Conservation (phyloP, 2,797 vertebrate genomes). For the Periophthalmus magnuspinnatus region DNA sequence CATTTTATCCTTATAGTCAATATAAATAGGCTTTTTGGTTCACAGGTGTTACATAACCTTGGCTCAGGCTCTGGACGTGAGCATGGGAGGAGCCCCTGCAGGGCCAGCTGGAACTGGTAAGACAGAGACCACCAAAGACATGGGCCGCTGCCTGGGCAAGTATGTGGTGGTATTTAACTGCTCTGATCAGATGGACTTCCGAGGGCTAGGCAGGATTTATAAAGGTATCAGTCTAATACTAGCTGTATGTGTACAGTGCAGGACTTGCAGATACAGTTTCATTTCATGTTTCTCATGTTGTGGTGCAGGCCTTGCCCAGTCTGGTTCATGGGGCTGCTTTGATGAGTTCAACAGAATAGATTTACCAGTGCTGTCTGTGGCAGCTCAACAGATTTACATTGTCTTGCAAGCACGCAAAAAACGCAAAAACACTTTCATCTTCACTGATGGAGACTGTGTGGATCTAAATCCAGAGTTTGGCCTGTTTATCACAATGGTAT, state of each 20-base stretch:
- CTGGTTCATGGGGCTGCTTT: conserved; percentile 99
- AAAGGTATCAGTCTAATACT: conserved; percentile 81
- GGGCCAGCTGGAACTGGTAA: conserved; percentile 93
- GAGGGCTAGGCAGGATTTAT: conserved; percentile 94
- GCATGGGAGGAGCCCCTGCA: conserved; percentile 94
- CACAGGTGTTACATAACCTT: conserved; percentile 95
- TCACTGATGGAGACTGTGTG: conserved; percentile 92
- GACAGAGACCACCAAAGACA: conserved; percentile 95
- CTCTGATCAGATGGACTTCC: conserved; percentile 98
- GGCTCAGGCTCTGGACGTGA: conserved; percentile 96
- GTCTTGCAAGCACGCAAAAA: conserved; percentile 90
- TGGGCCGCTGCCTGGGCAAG: conserved; percentile 95
- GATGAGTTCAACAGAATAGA: conserved; percentile 98
- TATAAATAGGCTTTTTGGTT: conserved; percentile 6
- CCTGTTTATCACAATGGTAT: conserved; percentile 97
- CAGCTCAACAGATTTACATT: conserved; percentile 94
- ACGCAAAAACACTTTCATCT: conserved; percentile 86
- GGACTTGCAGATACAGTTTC: neutral
- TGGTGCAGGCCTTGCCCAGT: conserved; percentile 89
- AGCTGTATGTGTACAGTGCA: neutral
- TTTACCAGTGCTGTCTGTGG: conserved; percentile 93
- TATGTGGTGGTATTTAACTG: conserved; percentile 98
- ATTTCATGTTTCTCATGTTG: neutral
- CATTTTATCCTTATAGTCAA: no score
- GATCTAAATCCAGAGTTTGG: conserved; percentile 97